Base-by-base conservation (phyloP, 1,140 invertebrate genomes). In the Drosophila neocordata region DNA sequence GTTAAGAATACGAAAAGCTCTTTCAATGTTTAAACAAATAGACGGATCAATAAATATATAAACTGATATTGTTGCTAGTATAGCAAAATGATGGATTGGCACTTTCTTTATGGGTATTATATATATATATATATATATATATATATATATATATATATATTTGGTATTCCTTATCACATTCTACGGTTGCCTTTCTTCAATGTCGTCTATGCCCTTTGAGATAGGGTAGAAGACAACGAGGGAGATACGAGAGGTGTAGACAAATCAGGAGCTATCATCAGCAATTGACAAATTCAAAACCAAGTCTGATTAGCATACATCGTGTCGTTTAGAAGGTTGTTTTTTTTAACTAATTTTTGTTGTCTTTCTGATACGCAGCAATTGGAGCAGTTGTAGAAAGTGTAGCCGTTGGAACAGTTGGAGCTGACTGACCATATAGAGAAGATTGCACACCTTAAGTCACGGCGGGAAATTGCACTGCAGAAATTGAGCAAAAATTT, bases 201-300 rank as follows among this genome's bases (percentile, higher is more conserved):
- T 48, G 13, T 18, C 20, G 22, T 48, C 20, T 51, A 44, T 48
- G 31, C 52, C 8, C 24, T 27, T 22, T 34, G 31, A 31, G 27
- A 58, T 55, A 44, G 48, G 24, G 62, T 53, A 66, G 70, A 62
- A 56, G 41, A 18, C 41, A 20, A 0, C 27, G 3, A 31, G 27
- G 7, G 27, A 31, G 27, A 31, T 5, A 31, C 8, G 48, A 51
- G 12, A 27, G 51, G 51, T 53, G 20, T 7, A 57, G 70, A 0
- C 37, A 67, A 57, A 74, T 73, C 72, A 52, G 72, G 72, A 75
- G 64, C 72, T 68, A 75, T 75, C 60, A 58, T 35, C 24, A 27
- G 34, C 72, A 75, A 75, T 75, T 75, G 72, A 76, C 58, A 34
- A 51, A 35, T 24, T 8, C 18, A 34, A 51, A 52, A 18, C 38